phyloP scores from a whole-genome alignment of 1,140 invertebrate genomes.

The Halesus radiatus region DNA sequence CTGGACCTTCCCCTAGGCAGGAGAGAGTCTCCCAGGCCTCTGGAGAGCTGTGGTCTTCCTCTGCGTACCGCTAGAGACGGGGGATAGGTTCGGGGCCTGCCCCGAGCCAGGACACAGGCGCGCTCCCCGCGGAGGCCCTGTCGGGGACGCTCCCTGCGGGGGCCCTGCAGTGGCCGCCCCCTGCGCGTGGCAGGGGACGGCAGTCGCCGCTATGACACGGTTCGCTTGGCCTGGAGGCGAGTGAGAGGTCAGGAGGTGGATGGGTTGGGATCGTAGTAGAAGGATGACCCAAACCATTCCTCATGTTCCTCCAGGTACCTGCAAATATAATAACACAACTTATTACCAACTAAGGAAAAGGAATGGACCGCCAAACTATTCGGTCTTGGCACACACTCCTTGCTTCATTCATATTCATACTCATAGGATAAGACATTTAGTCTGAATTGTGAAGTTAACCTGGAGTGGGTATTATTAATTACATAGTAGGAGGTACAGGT shows the following conservation, averaged over 20 bases:
- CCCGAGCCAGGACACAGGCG: not conserved
- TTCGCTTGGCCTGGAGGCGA: conserved; percentile 47
- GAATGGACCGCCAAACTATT: no score
- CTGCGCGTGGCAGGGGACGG: not conserved
- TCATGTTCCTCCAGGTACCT: conserved; percentile 68
- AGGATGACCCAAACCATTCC: conserved; percentile 68
- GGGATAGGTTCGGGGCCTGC: not conserved
- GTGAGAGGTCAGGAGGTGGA: conserved; percentile 60
- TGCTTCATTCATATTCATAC: no score
- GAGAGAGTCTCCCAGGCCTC: not conserved
- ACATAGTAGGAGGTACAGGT: no score
- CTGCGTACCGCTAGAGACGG: not conserved
- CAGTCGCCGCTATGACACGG: conserved; percentile 23
- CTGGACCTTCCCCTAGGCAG: not conserved
- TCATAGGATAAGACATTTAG: no score
- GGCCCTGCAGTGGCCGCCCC: not conserved
- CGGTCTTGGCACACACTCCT: no score
- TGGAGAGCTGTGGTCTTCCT: not conserved
- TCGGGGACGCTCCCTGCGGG: not conserved
- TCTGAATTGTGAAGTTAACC: no score
- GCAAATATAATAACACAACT: conserved; percentile 17
- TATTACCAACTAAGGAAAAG: not conserved
- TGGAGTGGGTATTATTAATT: no score
- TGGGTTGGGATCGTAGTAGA: conserved; percentile 63
- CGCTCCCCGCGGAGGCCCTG: no score